Base-by-base conservation (phyloP, 2,888 invertebrate genomes). In the Ennomos fuscantarius region DNA sequence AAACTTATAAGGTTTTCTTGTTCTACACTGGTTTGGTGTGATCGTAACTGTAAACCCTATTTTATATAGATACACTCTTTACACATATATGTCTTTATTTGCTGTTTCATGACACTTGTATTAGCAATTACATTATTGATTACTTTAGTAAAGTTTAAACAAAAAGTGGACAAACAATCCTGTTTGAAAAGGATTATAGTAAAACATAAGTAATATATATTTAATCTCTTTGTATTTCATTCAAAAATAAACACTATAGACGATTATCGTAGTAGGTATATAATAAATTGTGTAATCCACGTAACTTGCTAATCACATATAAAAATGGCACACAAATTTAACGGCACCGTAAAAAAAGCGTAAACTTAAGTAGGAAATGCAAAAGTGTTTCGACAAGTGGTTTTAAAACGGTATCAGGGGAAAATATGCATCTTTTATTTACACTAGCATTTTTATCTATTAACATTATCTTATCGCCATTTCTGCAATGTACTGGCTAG, bases 401-500 rank as follows among this genome's bases (percentile, higher is more conserved):
- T 64, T 70, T 68, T 60, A 74, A 70, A 60, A 60, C 70, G 73
- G 68, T 86, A 84, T 82, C 83, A 66, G 72, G 72, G 67, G 81
- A 81, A 81, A 86, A 86, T 87, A 85, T 89, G 90, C 90, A 90
- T 87, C 82, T 86, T 79, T 76, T 89, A 86, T 89, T 89, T 88
- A 86, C 86, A 82, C 86, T 80, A 79, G 74, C 74, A 70, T 59
- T 66, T 82, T 87, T 89, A 89, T 88, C 89, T 78, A 68, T 70
- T 62, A 71, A 61, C 69, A 72, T 73, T 87, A 89, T 90, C 90
- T 90, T 87, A 90, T 90, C 90, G 72, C 78, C 80, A 78, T 81
- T 88, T 89, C 88, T 90, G 89, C 88, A 89, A 83, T 77, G 80
- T 83, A 78, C 77, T 68, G 68, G 78, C 70, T 66, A 63, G 75